Conservation (phyloP, 2,888 invertebrate genomes). For the Hirtodrosophila trivittata region DNA sequence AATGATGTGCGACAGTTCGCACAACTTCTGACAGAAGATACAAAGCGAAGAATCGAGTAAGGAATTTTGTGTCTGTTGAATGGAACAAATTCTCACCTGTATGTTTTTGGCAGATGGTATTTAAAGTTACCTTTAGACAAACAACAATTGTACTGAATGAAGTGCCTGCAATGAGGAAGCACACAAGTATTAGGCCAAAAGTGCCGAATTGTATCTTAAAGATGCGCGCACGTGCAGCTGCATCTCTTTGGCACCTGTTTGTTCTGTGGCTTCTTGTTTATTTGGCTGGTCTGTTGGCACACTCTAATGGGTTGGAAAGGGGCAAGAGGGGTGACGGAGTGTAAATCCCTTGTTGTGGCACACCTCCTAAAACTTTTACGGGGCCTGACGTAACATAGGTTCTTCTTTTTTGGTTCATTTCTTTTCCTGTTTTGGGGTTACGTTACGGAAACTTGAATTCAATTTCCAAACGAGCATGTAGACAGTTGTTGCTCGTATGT, state of each 20-base stretch:
- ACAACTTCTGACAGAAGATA: conserved; percentile 62
- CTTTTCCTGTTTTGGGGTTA: background rate
- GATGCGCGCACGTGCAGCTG: conserved; percentile 58
- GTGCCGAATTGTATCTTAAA: conserved; percentile 55
- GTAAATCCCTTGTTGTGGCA: conserved; percentile 43
- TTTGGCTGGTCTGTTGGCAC: conserved; percentile 53
- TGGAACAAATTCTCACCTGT: conserved; percentile 63
- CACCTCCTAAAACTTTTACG: conserved; percentile 62
- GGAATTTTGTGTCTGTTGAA: conserved; percentile 27
- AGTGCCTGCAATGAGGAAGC: conserved; percentile 70
- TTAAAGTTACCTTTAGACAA: conserved; percentile 51
- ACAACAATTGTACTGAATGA: conserved; percentile 31
- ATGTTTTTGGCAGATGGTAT: conserved; percentile 66
- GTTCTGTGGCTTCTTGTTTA: conserved; percentile 53
- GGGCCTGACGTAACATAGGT: conserved; percentile 53
- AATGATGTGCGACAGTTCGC: conserved; percentile 73
- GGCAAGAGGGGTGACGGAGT: conserved; percentile 8
- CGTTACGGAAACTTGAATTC: conserved; percentile 29
- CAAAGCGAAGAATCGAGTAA: conserved; percentile 53
- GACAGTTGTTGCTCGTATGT: conserved; percentile 22
- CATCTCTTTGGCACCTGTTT: conserved; percentile 56
- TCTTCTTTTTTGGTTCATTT: conserved; percentile 9
- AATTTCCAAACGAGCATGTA: conserved; percentile 45
- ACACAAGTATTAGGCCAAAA: conserved; percentile 17
- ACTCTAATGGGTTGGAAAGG: conserved; percentile 18